Evolutionary conservation across 1,140 invertebrate genomes (phyloP), one percentile per base, ranked within the genome.

Genomic region (Sarcophaga bullata): DNA sequence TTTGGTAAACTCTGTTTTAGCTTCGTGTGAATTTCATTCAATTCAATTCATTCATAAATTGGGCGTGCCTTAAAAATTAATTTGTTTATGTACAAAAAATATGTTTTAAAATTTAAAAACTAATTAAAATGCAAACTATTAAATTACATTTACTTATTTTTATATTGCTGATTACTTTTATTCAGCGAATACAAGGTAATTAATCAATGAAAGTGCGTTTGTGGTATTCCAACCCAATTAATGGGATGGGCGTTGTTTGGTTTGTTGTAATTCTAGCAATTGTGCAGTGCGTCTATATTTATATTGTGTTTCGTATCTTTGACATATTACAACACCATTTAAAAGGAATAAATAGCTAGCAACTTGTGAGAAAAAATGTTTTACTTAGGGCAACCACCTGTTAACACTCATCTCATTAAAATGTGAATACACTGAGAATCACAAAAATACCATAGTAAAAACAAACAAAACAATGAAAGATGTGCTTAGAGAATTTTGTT

Each of bases 51-150:
- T 10, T 52, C 13, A 68, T 68, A 19, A 68, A 25, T 68, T 68
- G 62, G 62, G 62, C 62, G 62, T 68, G 62, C 62, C 62, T 68
- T 68, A 76, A 76, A 76, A 37, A 48, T 48, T n/a, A 48, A 46
- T 47, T 78, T 80, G 15, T 37, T 78, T 82, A 46, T 37, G 58
- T 6, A 11, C 58, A 47, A 11, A 15, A 54, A 82, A 80, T 76
- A 82, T 62, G 82, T 68, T 62, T 48, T 48, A 76, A 76, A 1
- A 10, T 47, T n/a, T 17, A 76, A 19, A 17, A 25, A 68, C 7
- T 25, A 7, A 25, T 9, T 19, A 7, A 68, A 68, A 9, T 68
- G n/a, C 10, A 68, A 25, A 68, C 17, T 25, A 68, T 68, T n/a
- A 19, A 68, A 19, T 19, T 19, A 68, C 62, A 68, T 8, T 25